A percentile compares a stretch with the other conserved stretches of the same genome.
Evolutionary conservation across 1,140 invertebrate genomes (phyloP).

Genomic region (Vollenhovia emeryi): DNA sequence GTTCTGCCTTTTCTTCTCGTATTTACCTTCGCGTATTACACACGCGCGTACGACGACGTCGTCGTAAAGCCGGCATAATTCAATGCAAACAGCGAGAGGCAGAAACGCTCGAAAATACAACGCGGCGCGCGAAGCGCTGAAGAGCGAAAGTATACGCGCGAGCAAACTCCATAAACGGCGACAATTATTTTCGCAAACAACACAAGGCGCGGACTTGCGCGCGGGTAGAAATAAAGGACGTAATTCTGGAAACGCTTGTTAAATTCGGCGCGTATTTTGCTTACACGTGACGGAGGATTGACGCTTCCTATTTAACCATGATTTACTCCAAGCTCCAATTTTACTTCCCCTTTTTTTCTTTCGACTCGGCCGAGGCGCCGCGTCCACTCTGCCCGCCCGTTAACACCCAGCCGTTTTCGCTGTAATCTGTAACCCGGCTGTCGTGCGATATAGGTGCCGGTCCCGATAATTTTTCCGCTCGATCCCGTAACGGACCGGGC

Average conservation of each 20-base stretch:
- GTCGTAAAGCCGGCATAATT: conserved; percentile 54
- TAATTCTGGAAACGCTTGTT: not conserved
- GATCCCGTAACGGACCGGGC: not conserved
- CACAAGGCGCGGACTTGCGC: not conserved
- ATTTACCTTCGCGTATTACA: conserved; percentile 52
- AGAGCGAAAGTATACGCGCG: conserved; percentile 38
- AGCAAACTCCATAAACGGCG: conserved; percentile 53
- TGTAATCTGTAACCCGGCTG: not conserved
- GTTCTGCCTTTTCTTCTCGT: conserved; percentile 48
- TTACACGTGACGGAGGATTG: not conserved
- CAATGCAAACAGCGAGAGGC: conserved; percentile 55
- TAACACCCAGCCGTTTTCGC: not conserved
- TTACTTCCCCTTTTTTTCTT: not conserved
- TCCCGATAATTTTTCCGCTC: not conserved
- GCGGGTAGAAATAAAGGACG: conserved; percentile 16
- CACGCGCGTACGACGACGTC: conserved; percentile 45
- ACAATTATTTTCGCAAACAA: conserved; percentile 58
- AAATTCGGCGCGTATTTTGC: not conserved
- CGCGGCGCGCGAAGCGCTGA: conserved; percentile 15
- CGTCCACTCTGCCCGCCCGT: not conserved
- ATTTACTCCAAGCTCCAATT: not conserved
- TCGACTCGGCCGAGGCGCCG: not conserved
- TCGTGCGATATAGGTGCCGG: not conserved
- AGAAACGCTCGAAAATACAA: conserved; percentile 45
- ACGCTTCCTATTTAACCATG: not conserved